Base-by-base conservation (phyloP, 2,113 vertebrate genomes). In the Heptranchias perlo region DNA sequence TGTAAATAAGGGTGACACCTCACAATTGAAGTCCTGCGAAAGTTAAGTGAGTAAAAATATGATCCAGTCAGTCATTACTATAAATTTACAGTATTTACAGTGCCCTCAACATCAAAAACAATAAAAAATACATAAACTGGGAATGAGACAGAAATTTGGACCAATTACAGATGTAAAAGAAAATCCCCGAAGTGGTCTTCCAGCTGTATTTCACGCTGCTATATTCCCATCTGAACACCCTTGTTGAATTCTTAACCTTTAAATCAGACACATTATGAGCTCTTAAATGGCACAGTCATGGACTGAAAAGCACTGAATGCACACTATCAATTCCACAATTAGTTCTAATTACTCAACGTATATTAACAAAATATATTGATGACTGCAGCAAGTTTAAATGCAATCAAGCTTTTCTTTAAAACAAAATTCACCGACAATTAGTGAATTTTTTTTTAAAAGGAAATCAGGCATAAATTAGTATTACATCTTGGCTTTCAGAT, bases 341-440 rank as follows among this genome's bases (percentile, higher is more conserved):
- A 21, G 61, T 23, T 93, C 18, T 61, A 93, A 93, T 64, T 64
- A 91, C 87, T 91, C 87, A 62, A 6, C 35, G 25, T 62, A 62
- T 28, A 62, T 61, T 64, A 35, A n/a, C n/a, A 93, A 62, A 93
- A 93, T 61, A 93, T 64, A 93, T 44, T 93, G 58, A 93, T 62
- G 89, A 64, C 89, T 62, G 35, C 89, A 93, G 89, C 89, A 93
- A 62, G 6, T 93, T 62, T 93, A 39, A 93, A 93, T n/a, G 58
- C 89, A 93, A 16, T 64, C 35, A 39, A 93, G 58, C n/a, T 62
- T 93, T n/a, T 39, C 58, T 35, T 92, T 62, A 62, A 64, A 39
- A 93, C 58, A 62, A 93, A 92, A 92, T 62, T 62, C 89, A 92
- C 54, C 23, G 14, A 62, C 89, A 92, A 93, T 62, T 93, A 93